Evolutionary conservation across 2,113 vertebrate species (phyloP), one percentile per base, ranked within the genome.

Genomic region (Osmerus mordax): DNA sequence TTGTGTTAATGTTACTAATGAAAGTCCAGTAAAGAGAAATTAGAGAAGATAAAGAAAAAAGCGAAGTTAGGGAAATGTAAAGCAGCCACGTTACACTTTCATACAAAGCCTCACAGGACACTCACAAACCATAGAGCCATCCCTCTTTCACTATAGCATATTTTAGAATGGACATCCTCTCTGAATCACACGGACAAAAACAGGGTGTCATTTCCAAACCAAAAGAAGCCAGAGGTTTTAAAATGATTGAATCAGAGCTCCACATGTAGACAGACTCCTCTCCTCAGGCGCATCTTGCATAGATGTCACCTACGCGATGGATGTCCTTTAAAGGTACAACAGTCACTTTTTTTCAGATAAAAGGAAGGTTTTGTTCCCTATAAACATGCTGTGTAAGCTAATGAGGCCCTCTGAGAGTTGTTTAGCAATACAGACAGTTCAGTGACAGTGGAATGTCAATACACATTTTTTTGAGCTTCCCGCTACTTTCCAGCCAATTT

Each of bases 211-310:
- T 62, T 28, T 62, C 60, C 25, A 62, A 28, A 21, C 25, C 60
- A 62, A 62, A 14, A 28, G 25, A 28, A 62, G 29, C 12, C 60
- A 28, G 64, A 67, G 67, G 64, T 25, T 82, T 82, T 81, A 32
- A 67, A 55, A 70, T 41, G 16, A 75, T 63, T 47, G 58, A 28
- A 65, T 66, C 69, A n/a, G 41, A 47, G 41, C 52, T 75, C 73
- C 55, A n/a, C 55, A 63, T 14, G 56, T 66, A 64, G 36, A 36
- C 28, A 65, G 32, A 18, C 51, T 62, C 72, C 53, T 52, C 55
- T 60, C 78, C 55, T 29, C 55, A 59, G 71, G 74, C 68, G 4
- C 29, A 19, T n/a, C 14, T 25, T 68, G 56, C 11, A 56, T 65
- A 71, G 47, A 51, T 64, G 28, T 67, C 52, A 75, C 64, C 73